Base-by-base conservation (phyloP, 2,888 invertebrate genomes). In the Xanthia icteritia region DNA sequence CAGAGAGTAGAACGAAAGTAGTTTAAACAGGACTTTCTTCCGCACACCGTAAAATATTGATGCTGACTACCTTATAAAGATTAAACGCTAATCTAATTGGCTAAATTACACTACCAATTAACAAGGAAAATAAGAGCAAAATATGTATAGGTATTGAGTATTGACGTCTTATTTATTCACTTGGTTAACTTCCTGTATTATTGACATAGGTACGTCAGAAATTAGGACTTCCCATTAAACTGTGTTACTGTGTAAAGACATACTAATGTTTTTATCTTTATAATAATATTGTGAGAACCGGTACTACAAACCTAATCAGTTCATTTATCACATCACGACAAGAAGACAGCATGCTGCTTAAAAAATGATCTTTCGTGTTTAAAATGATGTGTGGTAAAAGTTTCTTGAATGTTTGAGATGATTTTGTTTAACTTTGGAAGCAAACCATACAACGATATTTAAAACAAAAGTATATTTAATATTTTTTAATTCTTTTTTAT, bases 241-340 rank as follows among this genome's bases (percentile, higher is more conserved):
- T 51, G 36, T 69, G 65, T 51, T 39, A 27, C 36, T n/a, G 48
- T 81, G 36, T 27, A 48, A 70, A 64, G 54, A 71, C 39, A 58
- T 6, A 45, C 9, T 17, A 60, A 48, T 56, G 27, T 84, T 83
- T 71, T 60, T 73, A 86, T 86, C 83, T 74, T 74, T 72, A 83
- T 69, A 58, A 64, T 51, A 76, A 81, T 82, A 65, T 86, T 86
- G 63, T 83, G 83, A 70, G 83, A 84, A 84, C 79, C 73, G 69
- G 74, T 67, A 70, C 79, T 70, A 64, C 17, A 58, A 36, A 51
- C 61, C 70, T 84, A 78, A 84, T 84, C 86, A 83, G 83, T 75
- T 86, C 58, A 86, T 84, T 83, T 67, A 84, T 84, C 83, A 86
- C 58, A 74, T 77, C 86, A 83, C 86, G 86, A 83, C 83, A 74